Conservation (phyloP, 2,888 invertebrate genomes). For the Zaprionus bogoriensis region DNA sequence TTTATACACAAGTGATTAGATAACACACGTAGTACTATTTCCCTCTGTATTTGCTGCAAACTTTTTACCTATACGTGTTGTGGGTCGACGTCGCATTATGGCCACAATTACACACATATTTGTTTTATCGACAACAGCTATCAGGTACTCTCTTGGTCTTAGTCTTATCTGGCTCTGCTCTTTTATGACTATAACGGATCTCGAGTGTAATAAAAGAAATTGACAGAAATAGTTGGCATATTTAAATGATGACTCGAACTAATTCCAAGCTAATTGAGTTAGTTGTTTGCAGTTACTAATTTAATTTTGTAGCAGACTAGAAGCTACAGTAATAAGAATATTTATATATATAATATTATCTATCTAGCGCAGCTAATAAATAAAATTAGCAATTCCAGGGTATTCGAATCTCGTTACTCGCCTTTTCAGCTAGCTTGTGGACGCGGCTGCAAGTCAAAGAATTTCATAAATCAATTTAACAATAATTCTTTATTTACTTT, state of each 20-base stretch:
- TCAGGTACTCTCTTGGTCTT: conserved; percentile 17
- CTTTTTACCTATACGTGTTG: conserved; percentile 17
- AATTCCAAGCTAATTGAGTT: conserved; percentile 2
- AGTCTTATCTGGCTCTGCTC: conserved; percentile 39
- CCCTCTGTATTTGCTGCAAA: conserved; percentile 13
- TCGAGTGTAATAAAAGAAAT: conserved; percentile 9
- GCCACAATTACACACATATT: conserved; percentile 60
- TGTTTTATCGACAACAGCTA: conserved; percentile 47
- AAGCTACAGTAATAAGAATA: no score
- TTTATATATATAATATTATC: no score
- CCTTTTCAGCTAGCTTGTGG: no score
- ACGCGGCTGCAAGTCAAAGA: neutral
- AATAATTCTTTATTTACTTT: conserved; percentile 51
- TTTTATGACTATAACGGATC: conserved; percentile 22
- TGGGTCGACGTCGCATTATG: conserved; percentile 35
- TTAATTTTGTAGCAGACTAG: no score
- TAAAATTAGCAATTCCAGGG: no score
- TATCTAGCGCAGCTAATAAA: no score
- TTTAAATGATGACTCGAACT: neutral
- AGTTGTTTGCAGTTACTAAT: neutral
- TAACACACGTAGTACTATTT: conserved; percentile 23
- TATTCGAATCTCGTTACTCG: neutral
- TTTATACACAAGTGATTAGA: conserved; percentile 53
- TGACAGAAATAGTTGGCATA: conserved; percentile 20
- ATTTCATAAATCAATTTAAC: conserved; percentile 45